phyloP scores from a whole-genome alignment of 2,888 invertebrate genomes.

The Rhagonycha lutea region DNA sequence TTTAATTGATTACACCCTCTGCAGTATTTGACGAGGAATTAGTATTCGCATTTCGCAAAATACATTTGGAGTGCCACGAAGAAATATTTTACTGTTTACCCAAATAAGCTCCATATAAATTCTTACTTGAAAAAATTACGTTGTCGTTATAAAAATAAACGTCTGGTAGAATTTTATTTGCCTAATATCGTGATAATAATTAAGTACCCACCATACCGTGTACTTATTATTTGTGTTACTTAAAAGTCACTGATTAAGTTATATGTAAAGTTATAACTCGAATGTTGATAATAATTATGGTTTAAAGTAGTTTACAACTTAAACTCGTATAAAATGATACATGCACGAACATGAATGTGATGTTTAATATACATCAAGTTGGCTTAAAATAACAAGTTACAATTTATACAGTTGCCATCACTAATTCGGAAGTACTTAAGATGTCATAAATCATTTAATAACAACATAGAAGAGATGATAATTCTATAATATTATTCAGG shows the following conservation, averaged over 20 bases:
- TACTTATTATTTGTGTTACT: neutral
- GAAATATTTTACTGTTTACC: neutral
- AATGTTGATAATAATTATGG: neutral
- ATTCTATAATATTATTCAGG: conserved; percentile 24
- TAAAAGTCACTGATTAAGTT: neutral
- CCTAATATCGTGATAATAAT: neutral
- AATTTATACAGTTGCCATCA: conserved; percentile 8
- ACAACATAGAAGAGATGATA: conserved; percentile 22
- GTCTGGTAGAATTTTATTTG: no score
- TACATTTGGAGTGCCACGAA: neutral
- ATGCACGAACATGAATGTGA: conserved; percentile 1
- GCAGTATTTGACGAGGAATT: conserved; percentile 12
- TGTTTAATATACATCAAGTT: neutral
- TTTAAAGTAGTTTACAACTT: neutral
- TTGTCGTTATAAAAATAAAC: neutral
- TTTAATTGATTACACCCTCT: conserved; percentile 13
- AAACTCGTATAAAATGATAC: conserved; percentile 5
- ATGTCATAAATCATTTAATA: conserved; percentile 21
- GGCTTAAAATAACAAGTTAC: neutral
- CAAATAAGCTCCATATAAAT: neutral
- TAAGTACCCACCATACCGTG: neutral
- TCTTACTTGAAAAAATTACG: neutral
- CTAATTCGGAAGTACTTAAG: conserved; percentile 14
- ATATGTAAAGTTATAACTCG: neutral
- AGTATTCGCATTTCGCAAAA: conserved; percentile 3